phyloP scores from a whole-genome alignment of 2,888 invertebrate species.

The Acanthosoma haemorrhoidale region DNA sequence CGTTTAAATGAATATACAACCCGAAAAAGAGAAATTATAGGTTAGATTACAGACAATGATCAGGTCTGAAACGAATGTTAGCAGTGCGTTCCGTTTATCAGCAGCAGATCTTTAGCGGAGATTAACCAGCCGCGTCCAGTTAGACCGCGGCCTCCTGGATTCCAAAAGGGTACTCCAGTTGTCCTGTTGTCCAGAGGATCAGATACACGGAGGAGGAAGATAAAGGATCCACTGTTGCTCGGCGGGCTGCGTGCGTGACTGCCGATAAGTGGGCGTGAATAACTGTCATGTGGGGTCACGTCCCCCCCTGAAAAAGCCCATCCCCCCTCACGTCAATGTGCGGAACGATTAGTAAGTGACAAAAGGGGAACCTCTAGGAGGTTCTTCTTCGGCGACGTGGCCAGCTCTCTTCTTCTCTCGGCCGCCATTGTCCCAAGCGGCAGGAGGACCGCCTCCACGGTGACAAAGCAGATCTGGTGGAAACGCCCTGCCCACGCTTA shows the following conservation, averaged over 20 bases:
- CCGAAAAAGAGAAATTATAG: too few relatives aligned
- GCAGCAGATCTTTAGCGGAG: too few relatives aligned
- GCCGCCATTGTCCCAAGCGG: neutral
- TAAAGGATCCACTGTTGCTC: neutral
- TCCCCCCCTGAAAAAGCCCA: neutral
- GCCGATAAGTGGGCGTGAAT: constrained; percentile 7
- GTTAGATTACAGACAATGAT: too few relatives aligned
- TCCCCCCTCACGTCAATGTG: too few relatives aligned
- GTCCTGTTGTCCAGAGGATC: neutral
- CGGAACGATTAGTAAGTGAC: constrained; percentile 10
- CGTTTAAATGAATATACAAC: too few relatives aligned
- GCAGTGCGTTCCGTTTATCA: too few relatives aligned
- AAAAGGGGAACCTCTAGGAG: neutral
- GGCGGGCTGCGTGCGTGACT: constrained; percentile 14
- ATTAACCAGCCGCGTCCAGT: too few relatives aligned
- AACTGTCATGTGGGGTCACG: constrained; percentile 1
- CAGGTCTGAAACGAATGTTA: too few relatives aligned
- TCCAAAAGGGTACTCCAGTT: neutral
- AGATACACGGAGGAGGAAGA: neutral
- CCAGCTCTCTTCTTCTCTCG: neutral
- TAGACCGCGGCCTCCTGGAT: neutral
- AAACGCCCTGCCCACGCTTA: neutral
- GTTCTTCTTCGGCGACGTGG: neutral
- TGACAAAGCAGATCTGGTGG: neutral
- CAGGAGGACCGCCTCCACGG: neutral